phyloP scores from a whole-genome alignment of 1,140 invertebrate genomes.

The Pygmarrhopalites habei region DNA sequence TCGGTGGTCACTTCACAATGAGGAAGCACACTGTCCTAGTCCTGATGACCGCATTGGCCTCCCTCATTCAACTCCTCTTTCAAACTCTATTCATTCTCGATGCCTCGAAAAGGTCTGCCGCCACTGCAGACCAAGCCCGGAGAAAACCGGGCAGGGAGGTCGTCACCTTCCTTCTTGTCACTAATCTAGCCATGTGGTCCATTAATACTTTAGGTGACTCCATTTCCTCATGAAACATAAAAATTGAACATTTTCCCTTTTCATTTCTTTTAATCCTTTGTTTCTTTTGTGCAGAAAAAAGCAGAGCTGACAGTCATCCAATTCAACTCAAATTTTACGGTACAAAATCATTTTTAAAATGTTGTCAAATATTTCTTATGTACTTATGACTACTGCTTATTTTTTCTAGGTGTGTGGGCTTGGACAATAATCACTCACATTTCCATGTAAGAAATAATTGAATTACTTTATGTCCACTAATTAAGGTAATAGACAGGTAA shows the following conservation, averaged over 20 bases:
- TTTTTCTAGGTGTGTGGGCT: constrained; percentile 43
- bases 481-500: too few relatives aligned
- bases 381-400: not conserved
- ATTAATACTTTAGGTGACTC: constrained; percentile 77
- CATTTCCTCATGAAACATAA: too few relatives aligned
- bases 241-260: too few relatives aligned
- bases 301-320: constrained; percentile 68
- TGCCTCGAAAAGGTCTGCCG: constrained; percentile 60
- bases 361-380: not conserved
- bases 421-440: constrained; percentile 56
- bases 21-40: constrained; percentile 66
- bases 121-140: constrained; percentile 52
- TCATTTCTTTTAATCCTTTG: too few relatives aligned
- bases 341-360: constrained; percentile 33
- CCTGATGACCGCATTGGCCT: constrained; percentile 54
- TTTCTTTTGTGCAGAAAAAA: constrained; percentile 56
- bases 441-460: too few relatives aligned
- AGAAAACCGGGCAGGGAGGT: constrained; percentile 71
- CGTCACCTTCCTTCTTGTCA: constrained; percentile 72
- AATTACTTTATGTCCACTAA: too few relatives aligned
- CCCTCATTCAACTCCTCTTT: constrained; percentile 42
- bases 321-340: constrained; percentile 71
- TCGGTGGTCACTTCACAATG: constrained; percentile 58
- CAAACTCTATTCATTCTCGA: constrained; percentile 66
- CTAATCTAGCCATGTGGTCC: constrained; percentile 76